Conservation (phyloP, 2,888 invertebrate species). For the Napeogenes inachia region DNA sequence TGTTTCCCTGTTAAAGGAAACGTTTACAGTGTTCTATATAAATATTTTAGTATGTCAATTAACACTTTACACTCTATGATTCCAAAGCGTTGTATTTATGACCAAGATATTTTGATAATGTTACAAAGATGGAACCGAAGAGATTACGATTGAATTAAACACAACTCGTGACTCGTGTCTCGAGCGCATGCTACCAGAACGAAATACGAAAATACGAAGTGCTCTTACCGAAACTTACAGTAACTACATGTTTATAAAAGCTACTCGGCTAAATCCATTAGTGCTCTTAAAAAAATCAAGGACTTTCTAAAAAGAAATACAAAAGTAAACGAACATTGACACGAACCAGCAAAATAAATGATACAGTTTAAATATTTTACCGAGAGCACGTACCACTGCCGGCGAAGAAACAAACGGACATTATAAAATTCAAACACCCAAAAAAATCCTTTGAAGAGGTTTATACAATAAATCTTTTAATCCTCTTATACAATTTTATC, state of each 20-base stretch:
- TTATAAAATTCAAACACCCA: conserved; percentile 65
- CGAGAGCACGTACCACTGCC: conserved; percentile 50
- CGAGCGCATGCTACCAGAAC: conserved; percentile 24
- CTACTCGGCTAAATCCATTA: conserved; percentile 29
- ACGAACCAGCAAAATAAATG: conserved; percentile 52
- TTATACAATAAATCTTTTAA: conserved; percentile 73
- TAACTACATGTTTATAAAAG: conserved; percentile 22
- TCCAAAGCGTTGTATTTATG: conserved; percentile 7
- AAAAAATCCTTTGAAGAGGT: conserved; percentile 68
- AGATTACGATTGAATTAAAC: conserved; percentile 28
- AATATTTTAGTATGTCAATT: conserved; percentile 5
- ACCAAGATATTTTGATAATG: conserved; percentile 7
- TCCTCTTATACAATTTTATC: conserved; percentile 74
- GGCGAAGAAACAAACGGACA: conserved; percentile 56
- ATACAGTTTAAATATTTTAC: conserved; percentile 42
- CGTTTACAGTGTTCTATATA: conserved; percentile 2
- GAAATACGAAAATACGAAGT: conserved; percentile 27
- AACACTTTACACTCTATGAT: conserved; percentile 6
- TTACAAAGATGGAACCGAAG: conserved; percentile 22
- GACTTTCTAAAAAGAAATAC: conserved; percentile 34
- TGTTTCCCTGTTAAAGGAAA: conserved; percentile 1
- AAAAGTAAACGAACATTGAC: conserved; percentile 50
- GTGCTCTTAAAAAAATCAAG: conserved; percentile 29
- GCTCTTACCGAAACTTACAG: conserved; percentile 30
- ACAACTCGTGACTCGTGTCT: conserved; percentile 28